Evolutionary conservation across 2,113 vertebrate species (phyloP), one percentile per base, ranked within the genome.

Genomic region (Anser brachyrhynchus): DNA sequence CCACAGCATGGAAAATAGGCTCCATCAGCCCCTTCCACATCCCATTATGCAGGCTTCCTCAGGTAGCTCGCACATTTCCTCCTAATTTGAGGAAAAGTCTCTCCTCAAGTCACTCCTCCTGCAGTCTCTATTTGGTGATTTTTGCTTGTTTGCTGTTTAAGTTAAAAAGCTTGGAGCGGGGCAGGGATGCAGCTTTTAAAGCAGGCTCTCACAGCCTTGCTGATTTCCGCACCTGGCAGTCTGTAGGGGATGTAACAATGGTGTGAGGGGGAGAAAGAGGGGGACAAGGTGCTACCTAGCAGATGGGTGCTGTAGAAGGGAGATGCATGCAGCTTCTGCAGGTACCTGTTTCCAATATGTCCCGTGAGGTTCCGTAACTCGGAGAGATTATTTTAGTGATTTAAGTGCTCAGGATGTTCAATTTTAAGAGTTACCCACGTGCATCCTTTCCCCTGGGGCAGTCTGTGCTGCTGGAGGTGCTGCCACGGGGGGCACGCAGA

Each of bases 1-100:
- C 72, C 81, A 25, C 78, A 93, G 93, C 77, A 13, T 76, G 86
- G 78, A 79, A 95, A 95, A 95, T 76, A 39, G 44, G 29, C 44
- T 93, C 80, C 80, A 58, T 92, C 80, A 66, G 49, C 15, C 22
- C 77, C 49, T 93, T 96, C 84, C 44, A 57, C 39, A 54, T 90
- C 69, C 55, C 46, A 11, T 39, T 74, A 29, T 57, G 29, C 8
- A 2, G 3, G 49, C 5, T 8, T 75, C 57, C 88, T 83, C 61
- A 7, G 5, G 66, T 37, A 81, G 43, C 49, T 87, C 82, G 75
- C 58, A 17, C 39, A 26, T 76, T 54, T 76, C 67, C 87, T 89
- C 69, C 39, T 55, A 17, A 44, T 73, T 13, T 65, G 87, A 71
- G 87, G 67, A 92, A 90, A 93, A 49, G 46, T 49, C 46, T 49